Evolutionary conservation across 2,888 invertebrate species (phyloP).

Genomic region (Mesorhabditis belari): DNA sequence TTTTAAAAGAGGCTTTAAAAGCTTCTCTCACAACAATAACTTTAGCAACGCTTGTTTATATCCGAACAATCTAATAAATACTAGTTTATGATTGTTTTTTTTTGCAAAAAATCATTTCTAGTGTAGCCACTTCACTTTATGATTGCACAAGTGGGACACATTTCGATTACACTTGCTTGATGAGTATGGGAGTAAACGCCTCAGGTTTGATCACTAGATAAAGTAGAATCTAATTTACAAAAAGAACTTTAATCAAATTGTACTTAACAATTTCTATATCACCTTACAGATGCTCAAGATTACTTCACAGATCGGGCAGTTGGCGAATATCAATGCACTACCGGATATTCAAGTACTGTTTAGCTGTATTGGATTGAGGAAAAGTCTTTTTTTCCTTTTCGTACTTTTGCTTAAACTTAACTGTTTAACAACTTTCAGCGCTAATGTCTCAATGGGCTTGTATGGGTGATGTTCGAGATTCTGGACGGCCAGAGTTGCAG

Average conservation of each 20-base stretch:
- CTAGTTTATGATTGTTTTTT: too few species aligned
- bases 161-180: not conserved
- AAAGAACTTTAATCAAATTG: too few species aligned
- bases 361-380: too few species aligned
- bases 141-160: not conserved
- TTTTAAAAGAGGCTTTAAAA: too few species aligned
- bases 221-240: too few species aligned
- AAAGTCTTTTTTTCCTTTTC: too few species aligned
- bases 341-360: not conserved
- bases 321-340: not conserved
- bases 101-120: too few species aligned
- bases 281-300: not conserved
- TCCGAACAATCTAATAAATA: too few species aligned
- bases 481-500: not conserved
- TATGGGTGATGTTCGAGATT: not conserved
- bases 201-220: too few species aligned
- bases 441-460: not conserved
- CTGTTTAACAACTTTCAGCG: not conserved
- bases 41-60: too few species aligned
- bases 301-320: not conserved
- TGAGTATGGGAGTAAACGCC: not conserved
- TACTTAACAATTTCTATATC: too few species aligned
- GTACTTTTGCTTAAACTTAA: not conserved
- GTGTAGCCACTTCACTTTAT: not conserved
- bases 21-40: too few species aligned